Conservation (phyloP, 2,888 invertebrate genomes). For the Tiliacea aurago region DNA sequence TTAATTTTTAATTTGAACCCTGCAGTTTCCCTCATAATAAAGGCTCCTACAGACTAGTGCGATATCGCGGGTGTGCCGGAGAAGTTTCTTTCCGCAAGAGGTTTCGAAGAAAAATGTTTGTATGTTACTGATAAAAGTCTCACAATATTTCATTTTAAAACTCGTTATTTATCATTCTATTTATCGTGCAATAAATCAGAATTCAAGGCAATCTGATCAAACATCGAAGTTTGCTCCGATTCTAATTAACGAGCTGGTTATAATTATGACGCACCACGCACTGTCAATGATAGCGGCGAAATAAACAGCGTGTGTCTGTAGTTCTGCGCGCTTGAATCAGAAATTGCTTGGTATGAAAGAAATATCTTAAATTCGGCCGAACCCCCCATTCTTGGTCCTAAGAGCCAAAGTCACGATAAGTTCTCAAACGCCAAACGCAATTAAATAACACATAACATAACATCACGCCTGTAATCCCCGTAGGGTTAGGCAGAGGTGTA, state of each 20-base stretch:
- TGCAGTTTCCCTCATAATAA: neutral
- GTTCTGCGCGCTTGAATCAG: neutral
- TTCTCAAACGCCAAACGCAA: neutral
- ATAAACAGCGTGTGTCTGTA: conserved; percentile 8
- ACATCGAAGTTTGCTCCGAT: conserved; percentile 28
- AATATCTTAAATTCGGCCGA: neutral
- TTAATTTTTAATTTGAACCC: neutral
- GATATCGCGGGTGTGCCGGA: too few relatives aligned
- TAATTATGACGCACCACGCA: conserved; percentile 34
- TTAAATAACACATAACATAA: too few relatives aligned
- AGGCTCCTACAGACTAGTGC: too few relatives aligned
- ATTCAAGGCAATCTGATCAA: conserved; percentile 50
- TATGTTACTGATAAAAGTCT: neutral
- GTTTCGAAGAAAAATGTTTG: neutral
- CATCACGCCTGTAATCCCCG: too few relatives aligned
- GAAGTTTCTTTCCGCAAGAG: neutral
- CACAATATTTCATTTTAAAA: conserved; percentile 8
- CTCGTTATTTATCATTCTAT: conserved; percentile 31
- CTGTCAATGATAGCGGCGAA: conserved; percentile 21
- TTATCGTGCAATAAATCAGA: conserved; percentile 43
- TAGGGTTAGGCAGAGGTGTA: too few relatives aligned
- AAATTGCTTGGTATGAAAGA: neutral
- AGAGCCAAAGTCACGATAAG: too few relatives aligned
- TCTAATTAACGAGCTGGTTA: conserved; percentile 40
- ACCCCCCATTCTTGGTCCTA: neutral